phyloP scores from a whole-genome alignment of 2,888 invertebrate species.

The Cremastinae sp. region DNA sequence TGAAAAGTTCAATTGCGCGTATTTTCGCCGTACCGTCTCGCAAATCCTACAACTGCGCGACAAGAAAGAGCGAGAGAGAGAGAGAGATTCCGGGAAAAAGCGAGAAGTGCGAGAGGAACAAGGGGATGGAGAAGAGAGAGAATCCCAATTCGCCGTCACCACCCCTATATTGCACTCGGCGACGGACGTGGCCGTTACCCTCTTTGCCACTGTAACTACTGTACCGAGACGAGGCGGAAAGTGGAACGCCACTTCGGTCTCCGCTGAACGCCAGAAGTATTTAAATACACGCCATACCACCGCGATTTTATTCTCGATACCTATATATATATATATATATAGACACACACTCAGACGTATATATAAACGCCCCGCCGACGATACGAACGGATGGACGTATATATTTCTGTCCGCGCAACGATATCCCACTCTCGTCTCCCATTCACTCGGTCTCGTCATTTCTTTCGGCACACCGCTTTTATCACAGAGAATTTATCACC shows the following conservation, averaged over 20 bases:
- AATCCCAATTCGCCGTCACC: conserved; percentile 38
- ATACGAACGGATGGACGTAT: no score
- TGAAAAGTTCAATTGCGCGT: conserved; percentile 81
- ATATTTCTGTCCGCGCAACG: no score
- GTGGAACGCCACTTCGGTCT: conserved; percentile 55
- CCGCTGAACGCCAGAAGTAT: conserved; percentile 46
- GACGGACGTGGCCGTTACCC: conserved; percentile 40
- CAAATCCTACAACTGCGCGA: conserved; percentile 73
- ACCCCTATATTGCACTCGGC: conserved; percentile 33
- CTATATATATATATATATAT: conserved; percentile 12
- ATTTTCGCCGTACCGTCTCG: conserved; percentile 79
- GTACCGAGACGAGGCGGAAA: conserved; percentile 55
- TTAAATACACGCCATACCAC: conserved; percentile 50
- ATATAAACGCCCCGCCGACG: no score
- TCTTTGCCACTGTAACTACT: conserved; percentile 38
- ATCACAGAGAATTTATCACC: no score
- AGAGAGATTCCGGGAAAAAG: conserved; percentile 26
- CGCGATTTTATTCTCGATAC: background rate
- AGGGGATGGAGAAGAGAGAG: conserved; percentile 47
- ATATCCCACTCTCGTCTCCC: no score
- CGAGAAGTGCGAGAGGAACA: no score
- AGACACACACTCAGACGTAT: no score
- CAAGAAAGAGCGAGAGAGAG: conserved; percentile 42
- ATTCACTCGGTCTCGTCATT: no score
- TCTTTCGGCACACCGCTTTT: no score